These are phyloP conservation scores for Cerceris ruficornis DNA, from an alignment of 2,888 invertebrate species.

Conservation along the genomic window DNA sequence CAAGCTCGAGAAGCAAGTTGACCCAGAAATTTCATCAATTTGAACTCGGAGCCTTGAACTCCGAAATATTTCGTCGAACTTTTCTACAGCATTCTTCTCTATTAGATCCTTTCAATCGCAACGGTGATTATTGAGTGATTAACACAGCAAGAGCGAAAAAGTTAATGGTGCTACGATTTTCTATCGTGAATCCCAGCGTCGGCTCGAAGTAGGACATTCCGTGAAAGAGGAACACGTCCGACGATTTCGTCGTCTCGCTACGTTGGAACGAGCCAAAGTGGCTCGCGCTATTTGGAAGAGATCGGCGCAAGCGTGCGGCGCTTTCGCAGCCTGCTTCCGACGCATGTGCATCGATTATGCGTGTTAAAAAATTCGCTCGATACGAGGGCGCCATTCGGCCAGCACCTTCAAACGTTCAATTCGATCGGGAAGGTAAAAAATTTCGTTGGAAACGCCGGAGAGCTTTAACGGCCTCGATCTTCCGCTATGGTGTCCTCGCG, in stretches of 20 bases:
- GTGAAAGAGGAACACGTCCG: slow-evolving; percentile 42
- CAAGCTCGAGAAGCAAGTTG: too few species aligned
- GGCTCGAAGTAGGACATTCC: slow-evolving; percentile 53
- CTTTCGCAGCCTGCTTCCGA: slow-evolving; percentile 27
- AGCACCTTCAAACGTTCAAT: neutral
- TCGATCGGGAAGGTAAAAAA: too few species aligned
- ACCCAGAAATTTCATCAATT: too few species aligned
- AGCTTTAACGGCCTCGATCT: too few species aligned
- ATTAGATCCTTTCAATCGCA: too few species aligned
- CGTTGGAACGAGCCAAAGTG: slow-evolving; percentile 52
- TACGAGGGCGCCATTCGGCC: slow-evolving; percentile 1
- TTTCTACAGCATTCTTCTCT: too few species aligned
- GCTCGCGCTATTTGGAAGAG: slow-evolving; percentile 55
- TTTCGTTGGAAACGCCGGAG: too few species aligned
- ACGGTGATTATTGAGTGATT: too few species aligned
- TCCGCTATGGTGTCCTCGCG: too few species aligned
- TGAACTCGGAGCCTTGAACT: too few species aligned
- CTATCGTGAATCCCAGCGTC: slow-evolving; percentile 26
- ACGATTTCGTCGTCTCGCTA: slow-evolving; percentile 53
- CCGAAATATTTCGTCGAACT: too few species aligned
- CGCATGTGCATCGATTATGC: slow-evolving; percentile 55
- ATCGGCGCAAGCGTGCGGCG: slow-evolving; percentile 50
- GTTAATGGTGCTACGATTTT: neutral
- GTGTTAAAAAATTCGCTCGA: slow-evolving; percentile 23
- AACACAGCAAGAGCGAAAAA: too few species aligned